Base-by-base conservation (phyloP, 2,888 invertebrate species). In the Mythimna lalbum region DNA sequence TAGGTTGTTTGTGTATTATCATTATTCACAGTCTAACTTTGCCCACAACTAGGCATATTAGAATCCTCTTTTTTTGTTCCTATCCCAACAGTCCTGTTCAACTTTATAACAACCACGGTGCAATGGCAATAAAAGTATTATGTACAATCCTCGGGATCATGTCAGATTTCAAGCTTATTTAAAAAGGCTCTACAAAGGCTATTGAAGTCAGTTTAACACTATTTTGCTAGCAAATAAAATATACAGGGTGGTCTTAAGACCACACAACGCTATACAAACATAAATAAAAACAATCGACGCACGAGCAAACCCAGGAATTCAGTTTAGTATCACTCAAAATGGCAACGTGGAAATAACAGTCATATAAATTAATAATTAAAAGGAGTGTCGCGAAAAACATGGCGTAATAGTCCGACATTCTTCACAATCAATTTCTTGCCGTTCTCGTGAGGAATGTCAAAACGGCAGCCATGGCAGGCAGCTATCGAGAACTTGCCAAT, bases 371-470 rank as follows among this genome's bases (percentile, higher is more conserved):
- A 88, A 88, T 88, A 88, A 89, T 88, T 87, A 83, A 85, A 83
- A 76, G 75, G 78, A 85, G 82, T 80, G 78, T 78, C 53, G 71
- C 60, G 63, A 74, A 85, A 87, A 89, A 88, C 80, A 87, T 83
- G 84, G 84, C 79, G 66, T 87, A 89, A 92, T 89, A 87, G 85
- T 76, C 80, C 85, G 49, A 77, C 90, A 90, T 93, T 90, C 87
- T 75, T 65, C 43, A 78, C 86, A 89, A 91, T 90, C 89, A 90
- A 88, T 89, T 91, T 89, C 87, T 90, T 90, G 78, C 74, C 64
- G 76, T 66, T 70, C 72, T 27, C 70, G 73, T 71, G 60, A 57
- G 60, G 76, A 81, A 85, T 80, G 78, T 31, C 80, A 80, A 72
- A 78, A 74, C 47, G 71, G 65, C 55, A 73, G 69, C 72, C 67